phyloP scores from a whole-genome alignment of 2,888 invertebrate species.

The Sycophila texana region DNA sequence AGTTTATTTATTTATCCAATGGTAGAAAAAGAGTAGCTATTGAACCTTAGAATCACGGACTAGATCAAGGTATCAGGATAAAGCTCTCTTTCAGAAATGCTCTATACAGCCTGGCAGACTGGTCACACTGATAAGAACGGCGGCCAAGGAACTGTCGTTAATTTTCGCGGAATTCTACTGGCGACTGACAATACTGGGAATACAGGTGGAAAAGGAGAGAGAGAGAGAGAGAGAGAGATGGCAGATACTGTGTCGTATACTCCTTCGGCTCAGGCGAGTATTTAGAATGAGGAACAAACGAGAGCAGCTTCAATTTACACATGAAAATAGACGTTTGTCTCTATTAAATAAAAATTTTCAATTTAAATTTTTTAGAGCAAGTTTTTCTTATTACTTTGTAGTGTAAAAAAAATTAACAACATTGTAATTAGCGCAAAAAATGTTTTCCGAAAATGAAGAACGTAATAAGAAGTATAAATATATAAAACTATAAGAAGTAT shows the following conservation, averaged over 20 bases:
- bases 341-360: no score
- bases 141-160: conserved; percentile 66
- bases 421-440: no score
- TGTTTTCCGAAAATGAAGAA: no score
- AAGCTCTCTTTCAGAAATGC: conserved; percentile 26
- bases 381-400: no score
- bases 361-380: no score
- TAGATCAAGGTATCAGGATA: background rate
- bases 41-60: background rate
- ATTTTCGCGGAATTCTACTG: conserved; percentile 68
- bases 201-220: conserved; percentile 73
- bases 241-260: conserved; percentile 52
- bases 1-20: no score
- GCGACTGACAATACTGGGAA: conserved; percentile 72
- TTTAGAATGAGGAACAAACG: conserved; percentile 73
- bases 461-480: no score
- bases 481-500: no score
- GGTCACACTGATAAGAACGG: background rate
- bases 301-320: conserved; percentile 67
- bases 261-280: conserved; percentile 63
- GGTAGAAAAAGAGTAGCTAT: background rate
- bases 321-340: no score
- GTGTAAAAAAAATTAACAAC: no score
- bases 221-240: conserved; percentile 65
- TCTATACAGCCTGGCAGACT: background rate